Evolutionary conservation across 2,113 vertebrate species (phyloP), one percentile per base, ranked within the genome.

Genomic region (Galeopterus variegatus): DNA sequence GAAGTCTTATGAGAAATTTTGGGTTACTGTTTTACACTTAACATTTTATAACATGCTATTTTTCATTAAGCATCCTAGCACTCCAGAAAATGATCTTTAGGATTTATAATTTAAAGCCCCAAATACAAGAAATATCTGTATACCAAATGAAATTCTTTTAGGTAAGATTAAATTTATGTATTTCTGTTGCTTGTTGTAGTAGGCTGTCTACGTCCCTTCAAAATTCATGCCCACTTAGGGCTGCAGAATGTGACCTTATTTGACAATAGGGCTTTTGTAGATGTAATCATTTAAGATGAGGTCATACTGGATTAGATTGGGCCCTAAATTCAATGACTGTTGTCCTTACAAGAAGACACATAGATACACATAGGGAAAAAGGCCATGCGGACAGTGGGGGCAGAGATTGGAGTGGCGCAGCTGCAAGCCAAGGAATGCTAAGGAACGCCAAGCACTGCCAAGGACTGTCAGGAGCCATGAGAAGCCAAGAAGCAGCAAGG

Each of bases 101-200:
- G 9, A 69, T 79, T 52, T 90, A 73, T 79, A 60, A 64, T 67
- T 75, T 52, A 95, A 92, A 72, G 52, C 50, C 33, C 13, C 13
- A 92, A 88, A 81, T 26, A 26, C 2, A 81, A 95, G 72, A 90
- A 95, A 26, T 58, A 88, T 60, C 62, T 82, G 86, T 69, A 70
- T 76, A 67, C n/a, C 36, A 88, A 82, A 28, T 94, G 56, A 79
- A 3, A 54, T 50, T 76, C 50, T 73, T 89, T 50, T 52, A 76
- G n/a, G 56, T 77, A 45, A 95, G 36, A 97, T 79, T 54, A 82
- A 50, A 72, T 86, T 45, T 56, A 60, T 5, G 36, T 26, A 64
- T 56, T 67, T 67, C 48, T 64, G 80, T 5, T 82, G 67, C 33
- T 67, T 86, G 41, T 23, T 56, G 14, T 81, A 73, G 21, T 56